Evolutionary conservation across 2,113 vertebrate genomes (phyloP).

Genomic region (Carassius carassius): DNA sequence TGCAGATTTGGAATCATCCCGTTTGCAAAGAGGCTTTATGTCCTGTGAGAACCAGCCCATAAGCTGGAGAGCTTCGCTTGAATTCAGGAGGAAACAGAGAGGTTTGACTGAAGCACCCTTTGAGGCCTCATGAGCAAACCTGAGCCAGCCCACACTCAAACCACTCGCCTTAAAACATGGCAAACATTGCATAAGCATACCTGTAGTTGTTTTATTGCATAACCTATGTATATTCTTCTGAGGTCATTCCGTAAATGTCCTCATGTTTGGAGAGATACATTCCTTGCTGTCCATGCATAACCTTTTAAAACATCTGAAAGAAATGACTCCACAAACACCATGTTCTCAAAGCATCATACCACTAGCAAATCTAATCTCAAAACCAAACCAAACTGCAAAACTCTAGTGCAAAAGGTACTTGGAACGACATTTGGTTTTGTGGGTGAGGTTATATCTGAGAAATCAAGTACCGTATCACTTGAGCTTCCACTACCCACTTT

Average conservation of each 20-base stretch:
- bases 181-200: constrained; percentile 67
- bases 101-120: constrained; percentile 64
- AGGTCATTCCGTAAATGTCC: constrained; percentile 37
- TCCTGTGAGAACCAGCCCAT: constrained; percentile 31
- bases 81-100: background rate
- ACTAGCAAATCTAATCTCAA: constrained; percentile 4
- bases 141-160: constrained; percentile 55
- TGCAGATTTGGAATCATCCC: background rate
- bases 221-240: constrained; percentile 9
- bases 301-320: background rate
- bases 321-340: too few relatives aligned
- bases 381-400: background rate
- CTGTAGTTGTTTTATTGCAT: constrained; percentile 40
- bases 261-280: constrained; percentile 12
- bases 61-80: background rate
- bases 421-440: constrained; percentile 19
- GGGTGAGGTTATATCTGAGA: background rate
- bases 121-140: constrained; percentile 68
- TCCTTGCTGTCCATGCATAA: constrained; percentile 11
- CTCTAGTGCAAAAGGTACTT: background rate
- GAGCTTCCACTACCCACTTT: background rate
- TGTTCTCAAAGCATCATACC: background rate
- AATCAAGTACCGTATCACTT: constrained; percentile 25
- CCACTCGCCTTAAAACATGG: constrained; percentile 48
- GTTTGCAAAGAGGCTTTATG: constrained; percentile 41